These are phyloP conservation scores for Entomobrya proxima DNA, from an alignment of 2,888 invertebrate genomes.

Conservation along the genomic window DNA sequence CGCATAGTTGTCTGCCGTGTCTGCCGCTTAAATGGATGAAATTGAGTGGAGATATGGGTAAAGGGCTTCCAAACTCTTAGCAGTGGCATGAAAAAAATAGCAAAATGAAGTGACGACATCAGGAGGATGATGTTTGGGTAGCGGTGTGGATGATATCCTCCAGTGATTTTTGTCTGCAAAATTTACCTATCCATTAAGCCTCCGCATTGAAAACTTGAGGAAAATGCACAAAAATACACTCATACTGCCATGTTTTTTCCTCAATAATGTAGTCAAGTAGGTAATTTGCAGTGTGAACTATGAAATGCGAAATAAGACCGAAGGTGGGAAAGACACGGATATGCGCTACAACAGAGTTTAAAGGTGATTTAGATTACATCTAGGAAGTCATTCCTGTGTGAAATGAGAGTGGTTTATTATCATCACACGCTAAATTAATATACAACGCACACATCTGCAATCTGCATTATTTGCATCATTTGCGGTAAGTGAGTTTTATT, in stretches of 20 bases:
- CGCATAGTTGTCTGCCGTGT: background rate
- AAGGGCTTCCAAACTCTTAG: too few relatives aligned
- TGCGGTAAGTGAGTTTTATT: too few relatives aligned
- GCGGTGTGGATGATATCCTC: slow-evolving; percentile 33
- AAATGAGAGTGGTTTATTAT: background rate
- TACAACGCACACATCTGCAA: background rate
- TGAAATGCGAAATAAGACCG: background rate
- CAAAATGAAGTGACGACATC: background rate
- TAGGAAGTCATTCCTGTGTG: slow-evolving; percentile 37
- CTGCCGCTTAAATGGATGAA: background rate
- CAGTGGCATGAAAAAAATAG: background rate
- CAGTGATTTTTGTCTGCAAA: slow-evolving; percentile 35
- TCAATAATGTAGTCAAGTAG: background rate
- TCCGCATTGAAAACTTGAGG: background rate
- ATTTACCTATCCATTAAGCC: background rate
- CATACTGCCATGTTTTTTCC: background rate
- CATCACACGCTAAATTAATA: slow-evolving; percentile 33
- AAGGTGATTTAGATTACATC: slow-evolving; percentile 3
- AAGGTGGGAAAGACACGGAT: background rate
- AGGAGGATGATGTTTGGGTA: slow-evolving; percentile 18
- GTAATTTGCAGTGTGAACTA: background rate
- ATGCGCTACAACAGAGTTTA: background rate
- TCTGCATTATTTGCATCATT: background rate
- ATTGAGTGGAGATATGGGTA: background rate
- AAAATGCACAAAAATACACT: background rate